These are phyloP conservation scores for Paralinhomoeus sp. DNA, from an alignment of 2,888 invertebrate genomes.

Conservation along the genomic window DNA sequence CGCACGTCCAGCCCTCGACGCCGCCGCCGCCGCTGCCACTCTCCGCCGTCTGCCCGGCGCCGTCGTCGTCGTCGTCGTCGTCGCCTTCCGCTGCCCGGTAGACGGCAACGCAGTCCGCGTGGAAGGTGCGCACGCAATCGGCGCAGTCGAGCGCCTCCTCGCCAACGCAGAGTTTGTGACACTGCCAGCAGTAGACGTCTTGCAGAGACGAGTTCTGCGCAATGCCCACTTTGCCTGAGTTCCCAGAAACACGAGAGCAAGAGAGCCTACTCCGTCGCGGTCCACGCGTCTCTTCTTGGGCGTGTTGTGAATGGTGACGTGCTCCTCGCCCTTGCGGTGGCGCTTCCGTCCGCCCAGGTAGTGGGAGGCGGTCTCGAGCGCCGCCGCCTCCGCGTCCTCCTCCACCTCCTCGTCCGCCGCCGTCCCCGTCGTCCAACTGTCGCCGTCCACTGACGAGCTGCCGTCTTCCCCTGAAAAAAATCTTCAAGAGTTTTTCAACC, in stretches of 20 bases:
- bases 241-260: too few relatives aligned
- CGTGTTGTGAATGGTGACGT: slow-evolving; percentile 1
- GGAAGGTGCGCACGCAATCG: slow-evolving; percentile 61
- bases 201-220: slow-evolving; percentile 11
- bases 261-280: too few relatives aligned
- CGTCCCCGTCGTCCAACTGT: too few relatives aligned
- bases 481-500: too few relatives aligned
- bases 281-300: not conserved
- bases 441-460: too few relatives aligned
- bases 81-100: not conserved
- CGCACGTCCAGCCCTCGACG: slow-evolving; percentile 51
- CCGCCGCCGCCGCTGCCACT: too few relatives aligned
- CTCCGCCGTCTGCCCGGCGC: too few relatives aligned
- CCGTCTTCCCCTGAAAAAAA: too few relatives aligned
- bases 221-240: too few relatives aligned
- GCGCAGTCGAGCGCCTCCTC: slow-evolving; percentile 40
- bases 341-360: not conserved
- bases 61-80: slow-evolving; percentile 5
- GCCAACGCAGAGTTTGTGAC: slow-evolving; percentile 43
- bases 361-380: slow-evolving; percentile 2
- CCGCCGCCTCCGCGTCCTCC: too few relatives aligned
- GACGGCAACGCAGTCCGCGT: slow-evolving; percentile 43
- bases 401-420: too few relatives aligned
- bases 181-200: slow-evolving; percentile 72
- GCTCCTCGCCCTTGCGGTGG: not conserved